A percentile compares a stretch with the other conserved stretches of the same genome.
phyloP scores from a whole-genome alignment of 1,140 invertebrate species.

The Drosophila tristis region DNA sequence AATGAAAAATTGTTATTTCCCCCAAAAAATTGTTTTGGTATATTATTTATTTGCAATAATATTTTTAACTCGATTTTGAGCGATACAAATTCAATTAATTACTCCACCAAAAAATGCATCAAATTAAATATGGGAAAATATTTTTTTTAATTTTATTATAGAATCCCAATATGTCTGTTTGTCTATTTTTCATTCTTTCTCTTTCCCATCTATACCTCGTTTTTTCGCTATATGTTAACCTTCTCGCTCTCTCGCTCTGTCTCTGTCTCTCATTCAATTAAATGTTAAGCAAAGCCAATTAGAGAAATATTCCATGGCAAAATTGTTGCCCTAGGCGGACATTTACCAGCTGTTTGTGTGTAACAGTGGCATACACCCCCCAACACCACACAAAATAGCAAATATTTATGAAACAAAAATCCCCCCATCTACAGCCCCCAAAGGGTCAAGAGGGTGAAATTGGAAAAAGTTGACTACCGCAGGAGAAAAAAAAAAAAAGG shows the following conservation, averaged over 20 bases:
- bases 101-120: not conserved
- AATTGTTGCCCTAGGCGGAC: constrained; percentile 31
- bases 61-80: no score
- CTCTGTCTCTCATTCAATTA: constrained; percentile 28
- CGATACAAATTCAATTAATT: constrained; percentile 1
- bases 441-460: constrained; percentile 56
- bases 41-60: no score
- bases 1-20: no score
- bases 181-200: no score
- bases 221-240: not conserved
- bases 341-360: constrained; percentile 47
- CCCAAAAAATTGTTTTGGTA: no score
- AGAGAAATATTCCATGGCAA: constrained; percentile 49
- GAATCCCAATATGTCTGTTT: no score
- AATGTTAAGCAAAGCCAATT: constrained; percentile 52
- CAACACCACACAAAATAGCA: constrained; percentile 24
- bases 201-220: no score
- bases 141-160: no score
- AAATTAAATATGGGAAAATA: not conserved
- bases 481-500: constrained; percentile 45
- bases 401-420: constrained; percentile 73
- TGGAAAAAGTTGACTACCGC: constrained; percentile 56
- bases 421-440: constrained; percentile 16
- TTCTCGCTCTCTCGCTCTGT: not conserved
- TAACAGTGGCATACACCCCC: not conserved